A percentile compares a stretch with the other conserved stretches of the same genome.
Evolutionary conservation across 2,113 vertebrate genomes (phyloP).

Genomic region (Elgaria multicarinata): DNA sequence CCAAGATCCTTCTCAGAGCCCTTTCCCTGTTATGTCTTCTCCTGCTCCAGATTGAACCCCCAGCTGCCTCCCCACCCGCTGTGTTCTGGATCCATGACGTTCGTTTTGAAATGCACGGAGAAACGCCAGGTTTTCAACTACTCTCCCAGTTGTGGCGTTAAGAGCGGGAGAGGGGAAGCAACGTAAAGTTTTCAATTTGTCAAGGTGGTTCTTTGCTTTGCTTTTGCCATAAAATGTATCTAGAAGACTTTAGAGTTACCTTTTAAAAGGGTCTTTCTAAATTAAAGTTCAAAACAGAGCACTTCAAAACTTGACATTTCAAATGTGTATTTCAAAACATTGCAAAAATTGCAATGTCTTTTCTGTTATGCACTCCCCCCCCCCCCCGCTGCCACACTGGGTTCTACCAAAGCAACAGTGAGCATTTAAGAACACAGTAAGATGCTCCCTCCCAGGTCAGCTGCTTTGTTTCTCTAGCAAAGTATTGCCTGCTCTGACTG

Average conservation of each 20-base stretch:
- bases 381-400: neutral
- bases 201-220: neutral
- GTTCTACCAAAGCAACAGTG: neutral
- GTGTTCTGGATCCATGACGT: neutral
- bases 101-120: too few species aligned
- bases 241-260: neutral
- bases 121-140: neutral
- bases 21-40: neutral
- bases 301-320: neutral
- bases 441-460: neutral
- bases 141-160: neutral
- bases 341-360: neutral
- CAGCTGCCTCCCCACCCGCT: neutral
- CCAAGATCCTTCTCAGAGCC: neutral
- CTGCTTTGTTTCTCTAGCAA: too few species aligned
- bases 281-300: neutral
- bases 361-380: neutral
- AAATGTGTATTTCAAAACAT: neutral
- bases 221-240: neutral
- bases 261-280: neutral
- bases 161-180: neutral
- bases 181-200: neutral
- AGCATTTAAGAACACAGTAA: neutral
- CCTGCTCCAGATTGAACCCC: neutral
- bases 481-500: too few species aligned